Conservation (phyloP, 2,888 invertebrate genomes). For the Lepidochrysops patricia region DNA sequence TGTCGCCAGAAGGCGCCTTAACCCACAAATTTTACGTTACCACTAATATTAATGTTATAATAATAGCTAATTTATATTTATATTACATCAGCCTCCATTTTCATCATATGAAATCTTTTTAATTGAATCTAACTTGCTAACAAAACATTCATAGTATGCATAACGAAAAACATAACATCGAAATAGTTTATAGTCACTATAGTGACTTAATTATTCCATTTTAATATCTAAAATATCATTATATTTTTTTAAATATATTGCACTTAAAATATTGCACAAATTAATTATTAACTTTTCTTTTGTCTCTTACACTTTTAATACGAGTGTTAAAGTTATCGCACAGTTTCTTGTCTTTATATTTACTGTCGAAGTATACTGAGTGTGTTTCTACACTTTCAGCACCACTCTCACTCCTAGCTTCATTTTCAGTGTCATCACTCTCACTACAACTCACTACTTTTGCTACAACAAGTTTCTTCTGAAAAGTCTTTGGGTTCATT, state of each 20-base stretch:
- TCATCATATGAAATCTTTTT: background rate
- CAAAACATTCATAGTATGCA: background rate
- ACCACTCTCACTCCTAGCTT: slow-evolving; percentile 89
- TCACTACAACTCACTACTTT: slow-evolving; percentile 78
- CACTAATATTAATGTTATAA: no score
- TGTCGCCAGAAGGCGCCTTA: no score
- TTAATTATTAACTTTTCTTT: slow-evolving; percentile 23
- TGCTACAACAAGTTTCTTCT: slow-evolving; percentile 59
- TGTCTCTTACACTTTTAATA: slow-evolving; percentile 24
- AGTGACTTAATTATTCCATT: background rate
- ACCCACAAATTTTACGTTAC: no score
- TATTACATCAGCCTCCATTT: no score
- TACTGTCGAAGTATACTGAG: slow-evolving; percentile 85
- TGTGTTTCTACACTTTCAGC: slow-evolving; percentile 91
- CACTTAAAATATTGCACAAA: slow-evolving; percentile 45
- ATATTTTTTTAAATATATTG: slow-evolving; percentile 16
- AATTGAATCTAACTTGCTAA: background rate
- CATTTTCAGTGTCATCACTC: slow-evolving; percentile 86
- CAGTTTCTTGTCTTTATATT: slow-evolving; percentile 71
- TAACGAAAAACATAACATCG: background rate
- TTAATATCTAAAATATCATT: background rate
- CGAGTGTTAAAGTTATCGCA: slow-evolving; percentile 32
- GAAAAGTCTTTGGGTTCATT: slow-evolving; percentile 27
- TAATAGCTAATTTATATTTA: no score
- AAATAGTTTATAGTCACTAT: background rate